phyloP scores from a whole-genome alignment of 1,140 invertebrate species.

The Panagrolaimus sp. region DNA sequence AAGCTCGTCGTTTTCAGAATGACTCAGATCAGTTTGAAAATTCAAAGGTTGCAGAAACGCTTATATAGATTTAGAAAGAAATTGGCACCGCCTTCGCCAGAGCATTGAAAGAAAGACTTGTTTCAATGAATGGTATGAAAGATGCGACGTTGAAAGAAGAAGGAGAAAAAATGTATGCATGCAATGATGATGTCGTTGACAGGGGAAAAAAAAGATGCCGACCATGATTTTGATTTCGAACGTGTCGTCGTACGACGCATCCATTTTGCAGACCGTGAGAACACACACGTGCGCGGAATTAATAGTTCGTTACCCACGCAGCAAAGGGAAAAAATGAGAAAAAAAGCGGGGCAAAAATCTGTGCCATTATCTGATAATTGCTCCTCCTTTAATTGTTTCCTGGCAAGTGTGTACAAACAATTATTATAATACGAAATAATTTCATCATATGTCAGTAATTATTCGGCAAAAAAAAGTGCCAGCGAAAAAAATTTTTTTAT shows the following conservation, averaged over 20 bases:
- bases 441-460: too few species aligned
- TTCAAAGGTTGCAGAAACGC: slow-evolving; percentile 9
- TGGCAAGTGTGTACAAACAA: too few species aligned
- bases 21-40: slow-evolving; percentile 5
- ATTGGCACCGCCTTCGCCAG: not conserved
- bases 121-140: not conserved
- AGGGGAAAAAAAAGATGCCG: not conserved
- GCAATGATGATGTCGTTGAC: slow-evolving; percentile 2
- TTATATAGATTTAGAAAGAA: not conserved
- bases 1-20: not conserved
- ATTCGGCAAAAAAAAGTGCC: too few species aligned
- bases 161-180: not conserved
- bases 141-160: too few species aligned
- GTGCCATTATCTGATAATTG: too few species aligned
- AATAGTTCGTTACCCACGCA: too few species aligned
- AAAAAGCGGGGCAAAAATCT: too few species aligned
- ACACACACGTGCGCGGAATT: not conserved
- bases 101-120: slow-evolving; percentile 5
- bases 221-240: not conserved
- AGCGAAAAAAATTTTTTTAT: too few species aligned
- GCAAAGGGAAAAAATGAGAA: not conserved
- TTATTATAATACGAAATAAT: too few species aligned
- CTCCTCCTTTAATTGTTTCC: too few species aligned
- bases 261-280: not conserved
- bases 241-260: too few species aligned